Base-by-base conservation (phyloP, 2,888 invertebrate species). In the Drosophila setosimentum region DNA sequence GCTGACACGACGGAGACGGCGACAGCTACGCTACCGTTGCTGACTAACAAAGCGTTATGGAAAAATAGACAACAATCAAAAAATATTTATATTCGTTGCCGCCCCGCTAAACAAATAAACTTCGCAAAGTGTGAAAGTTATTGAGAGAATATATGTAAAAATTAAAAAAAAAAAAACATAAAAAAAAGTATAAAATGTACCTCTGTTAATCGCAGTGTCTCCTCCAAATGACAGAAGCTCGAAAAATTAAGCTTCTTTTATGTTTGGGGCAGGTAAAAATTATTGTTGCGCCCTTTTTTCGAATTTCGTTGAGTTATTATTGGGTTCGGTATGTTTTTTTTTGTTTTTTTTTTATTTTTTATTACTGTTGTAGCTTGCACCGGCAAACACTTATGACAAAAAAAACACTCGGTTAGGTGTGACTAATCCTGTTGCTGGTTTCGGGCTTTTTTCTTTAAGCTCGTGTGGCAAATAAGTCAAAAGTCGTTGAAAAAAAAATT, bases 371-470 rank as follows among this genome's bases (percentile, higher is more conserved):
- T 63, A 68, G 48, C 49, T 64, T 61, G 81, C 66, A 88, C 83
- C 87, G 83, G 88, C 87, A 77, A 87, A 83, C 60, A 71, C 62
- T 49, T 65, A 64, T 71, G 24, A 65, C 58, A 66, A 53, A 73
- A 73, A 54, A 73, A 24, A 62, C 76, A 77, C 78, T 74, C 66
- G 66, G 68, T 37, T 72, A 73, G 73, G 82, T 87, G 84, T 84
- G 87, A 87, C 79, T 84, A 84, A 84, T 81, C 87, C 84, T 87
- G 71, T 74, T 42, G 65, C 66, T 55, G 61, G 53, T 35, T 72
- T 70, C 55, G 60, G 58, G 40, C 32, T 73, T 63, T 73, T 57
- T 61, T 58, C n/a, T 58, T 70, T 62, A 58, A 73, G 68, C 68
- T 60, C 60, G 51, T 40, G 30, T 27, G 65, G 73, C 49, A 62